Percentiles rank a stretch among this genome's conserved stretches.
phyloP scores from a whole-genome alignment of 1,140 invertebrate species.

The Meloidogyne hapla region DNA sequence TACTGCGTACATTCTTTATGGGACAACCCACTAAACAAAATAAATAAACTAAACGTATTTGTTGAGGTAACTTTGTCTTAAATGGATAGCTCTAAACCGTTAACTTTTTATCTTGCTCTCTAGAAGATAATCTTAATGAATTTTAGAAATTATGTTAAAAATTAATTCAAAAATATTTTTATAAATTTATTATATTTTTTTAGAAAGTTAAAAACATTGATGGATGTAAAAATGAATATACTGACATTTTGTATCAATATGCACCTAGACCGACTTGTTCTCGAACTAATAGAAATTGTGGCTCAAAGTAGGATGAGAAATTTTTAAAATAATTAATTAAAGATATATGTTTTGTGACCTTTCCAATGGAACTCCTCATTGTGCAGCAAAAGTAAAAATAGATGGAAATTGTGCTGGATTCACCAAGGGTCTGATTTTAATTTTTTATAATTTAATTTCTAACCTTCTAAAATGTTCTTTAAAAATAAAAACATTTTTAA shows the following conservation, averaged over 20 bases:
- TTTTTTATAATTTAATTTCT: too few species aligned
- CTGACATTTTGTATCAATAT: constrained; percentile 57
- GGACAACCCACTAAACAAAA: too few species aligned
- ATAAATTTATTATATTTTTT: constrained; percentile 24
- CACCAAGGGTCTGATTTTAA: background rate
- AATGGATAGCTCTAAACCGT: too few species aligned
- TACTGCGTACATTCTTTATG: too few species aligned
- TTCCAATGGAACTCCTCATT: constrained; percentile 45
- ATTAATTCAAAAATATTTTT: too few species aligned
- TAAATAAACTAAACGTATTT: too few species aligned
- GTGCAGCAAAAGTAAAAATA: constrained; percentile 53
- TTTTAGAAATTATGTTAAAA: too few species aligned
- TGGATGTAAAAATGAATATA: constrained; percentile 60
- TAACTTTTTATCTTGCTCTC: too few species aligned
- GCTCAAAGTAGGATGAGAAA: constrained; percentile 63
- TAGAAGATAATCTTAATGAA: too few species aligned
- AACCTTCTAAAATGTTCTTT: background rate
- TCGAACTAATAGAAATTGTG: constrained; percentile 89
- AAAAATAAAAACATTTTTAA: constrained; percentile 2
- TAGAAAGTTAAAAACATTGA: constrained; percentile 26
- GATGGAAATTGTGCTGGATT: constrained; percentile 50
- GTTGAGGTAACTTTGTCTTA: too few species aligned
- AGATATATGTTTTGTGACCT: constrained; percentile 59
- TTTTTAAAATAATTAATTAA: constrained; percentile 63
- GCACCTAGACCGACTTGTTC: constrained; percentile 54